Evolutionary conservation across 1,140 invertebrate species (phyloP).

Genomic region (Coboldia fuscipes): DNA sequence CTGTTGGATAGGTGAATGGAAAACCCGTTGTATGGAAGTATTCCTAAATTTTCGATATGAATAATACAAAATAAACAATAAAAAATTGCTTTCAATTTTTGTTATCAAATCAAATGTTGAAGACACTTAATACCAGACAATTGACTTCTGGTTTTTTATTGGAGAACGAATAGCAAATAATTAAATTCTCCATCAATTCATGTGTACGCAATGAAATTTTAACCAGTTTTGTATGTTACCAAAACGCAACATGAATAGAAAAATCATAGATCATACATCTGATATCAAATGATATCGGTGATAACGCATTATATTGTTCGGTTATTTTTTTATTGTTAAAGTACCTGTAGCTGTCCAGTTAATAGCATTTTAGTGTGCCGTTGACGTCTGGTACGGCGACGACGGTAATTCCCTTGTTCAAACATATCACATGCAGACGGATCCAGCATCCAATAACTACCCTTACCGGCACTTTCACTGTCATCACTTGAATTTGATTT

Average conservation of each 20-base stretch:
- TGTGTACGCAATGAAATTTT: not conserved
- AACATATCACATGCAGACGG: constrained; percentile 75
- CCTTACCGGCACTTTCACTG: constrained; percentile 37
- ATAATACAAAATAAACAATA: too few relatives aligned
- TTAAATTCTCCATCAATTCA: not conserved
- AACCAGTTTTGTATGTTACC: not conserved
- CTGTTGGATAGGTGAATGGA: too few relatives aligned
- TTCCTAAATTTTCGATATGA: too few relatives aligned
- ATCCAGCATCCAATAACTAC: constrained; percentile 73
- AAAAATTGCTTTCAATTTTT: too few relatives aligned
- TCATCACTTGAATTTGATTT: constrained; percentile 47
- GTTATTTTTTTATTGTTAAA: not conserved
- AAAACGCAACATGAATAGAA: not conserved
- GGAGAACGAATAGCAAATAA: too few relatives aligned
- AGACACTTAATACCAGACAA: too few relatives aligned
- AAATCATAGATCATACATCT: not conserved
- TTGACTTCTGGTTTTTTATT: too few relatives aligned
- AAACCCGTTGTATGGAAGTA: too few relatives aligned
- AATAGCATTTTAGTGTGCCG: constrained; percentile 9
- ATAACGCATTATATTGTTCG: too few relatives aligned
- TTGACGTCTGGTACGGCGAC: constrained; percentile 30
- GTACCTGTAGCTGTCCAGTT: constrained; percentile 7
- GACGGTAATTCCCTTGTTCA: constrained; percentile 70
- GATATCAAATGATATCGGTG: not conserved
- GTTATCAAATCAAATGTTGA: too few relatives aligned